These are phyloP conservation scores for Ichneumon xanthorius DNA, from an alignment of 2,888 invertebrate genomes.

Conservation along the genomic window DNA sequence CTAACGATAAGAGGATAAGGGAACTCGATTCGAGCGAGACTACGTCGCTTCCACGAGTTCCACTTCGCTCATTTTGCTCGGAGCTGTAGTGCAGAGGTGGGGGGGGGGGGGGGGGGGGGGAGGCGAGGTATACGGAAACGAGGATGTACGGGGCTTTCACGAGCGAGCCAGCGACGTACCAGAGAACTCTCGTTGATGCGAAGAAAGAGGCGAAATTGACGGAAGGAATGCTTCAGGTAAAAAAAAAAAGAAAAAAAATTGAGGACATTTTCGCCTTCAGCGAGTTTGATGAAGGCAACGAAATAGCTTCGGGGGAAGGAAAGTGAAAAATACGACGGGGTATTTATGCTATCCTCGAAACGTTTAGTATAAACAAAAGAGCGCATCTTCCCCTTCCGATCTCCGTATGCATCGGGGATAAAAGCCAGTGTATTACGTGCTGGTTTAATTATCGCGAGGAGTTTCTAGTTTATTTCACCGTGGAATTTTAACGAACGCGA, in stretches of 20 bases:
- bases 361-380: slow-evolving; percentile 55
- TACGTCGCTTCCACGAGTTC: slow-evolving; percentile 51
- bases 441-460: slow-evolving; percentile 64
- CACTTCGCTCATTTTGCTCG: slow-evolving; percentile 60
- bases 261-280: slow-evolving; percentile 34
- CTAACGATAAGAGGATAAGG: slow-evolving; percentile 78
- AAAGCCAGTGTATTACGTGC: slow-evolving; percentile 47
- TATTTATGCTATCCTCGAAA: slow-evolving; percentile 20
- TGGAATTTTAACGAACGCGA: slow-evolving; percentile 54
- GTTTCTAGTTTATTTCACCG: slow-evolving; percentile 59
- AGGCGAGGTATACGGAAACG: slow-evolving; percentile 31
- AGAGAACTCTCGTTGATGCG: slow-evolving; percentile 36
- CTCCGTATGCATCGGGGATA: not conserved
- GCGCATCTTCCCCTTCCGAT: not conserved
- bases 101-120: slow-evolving; percentile 10
- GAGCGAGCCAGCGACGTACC: slow-evolving; percentile 17
- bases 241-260: not conserved
- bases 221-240: slow-evolving; percentile 34
- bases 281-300: slow-evolving; percentile 34
- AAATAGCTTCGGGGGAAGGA: slow-evolving; percentile 37
- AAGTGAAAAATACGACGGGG: slow-evolving; percentile 17
- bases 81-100: slow-evolving; percentile 46
- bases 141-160: slow-evolving; percentile 39
- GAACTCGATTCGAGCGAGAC: slow-evolving; percentile 75
- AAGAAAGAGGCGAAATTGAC: slow-evolving; percentile 68